Conservation (phyloP, 2,888 invertebrate genomes). For the Piscicola geometra region DNA sequence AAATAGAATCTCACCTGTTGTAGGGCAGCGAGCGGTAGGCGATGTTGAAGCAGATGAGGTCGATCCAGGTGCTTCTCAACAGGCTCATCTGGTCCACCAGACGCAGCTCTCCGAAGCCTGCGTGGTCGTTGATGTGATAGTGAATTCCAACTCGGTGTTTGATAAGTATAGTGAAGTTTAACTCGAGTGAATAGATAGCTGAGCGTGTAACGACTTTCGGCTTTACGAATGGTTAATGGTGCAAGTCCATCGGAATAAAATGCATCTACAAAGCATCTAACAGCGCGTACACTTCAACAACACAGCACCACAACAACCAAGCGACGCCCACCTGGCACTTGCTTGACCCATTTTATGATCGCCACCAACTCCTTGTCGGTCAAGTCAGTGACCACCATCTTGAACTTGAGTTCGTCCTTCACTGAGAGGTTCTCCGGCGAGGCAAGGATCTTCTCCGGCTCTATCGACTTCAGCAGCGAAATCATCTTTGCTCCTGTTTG, state of each 20-base stretch:
- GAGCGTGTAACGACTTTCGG: too few species aligned
- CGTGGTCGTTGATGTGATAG: too few species aligned
- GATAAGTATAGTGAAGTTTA: too few species aligned
- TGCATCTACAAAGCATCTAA: too few species aligned
- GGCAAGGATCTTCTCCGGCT: constrained; percentile 69
- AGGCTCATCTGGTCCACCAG: constrained; percentile 38
- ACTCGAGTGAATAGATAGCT: too few species aligned
- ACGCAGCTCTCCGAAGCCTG: constrained; percentile 35
- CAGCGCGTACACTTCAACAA: too few species aligned
- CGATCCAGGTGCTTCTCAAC: constrained; percentile 37
- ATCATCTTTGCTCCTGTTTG: constrained; percentile 79
- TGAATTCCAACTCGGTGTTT: too few species aligned
- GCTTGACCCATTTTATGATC: constrained; percentile 94
- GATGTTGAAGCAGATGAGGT: constrained; percentile 38
- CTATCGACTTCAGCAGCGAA: constrained; percentile 72
- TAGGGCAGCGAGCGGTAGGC: constrained; percentile 37
- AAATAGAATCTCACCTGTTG: too few species aligned
- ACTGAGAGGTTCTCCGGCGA: constrained; percentile 56
- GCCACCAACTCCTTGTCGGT: constrained; percentile 87
- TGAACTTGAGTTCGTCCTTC: constrained; percentile 60
- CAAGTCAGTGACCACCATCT: constrained; percentile 79
- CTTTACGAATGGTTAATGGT: too few species aligned
- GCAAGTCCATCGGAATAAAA: too few species aligned
- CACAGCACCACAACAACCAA: neutral
- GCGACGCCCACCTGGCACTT: constrained; percentile 72